Percentiles rank a stretch among this genome's conserved stretches.
Conservation (phyloP, 2,113 vertebrate species). For the Paramormyrops kingsleyae region DNA sequence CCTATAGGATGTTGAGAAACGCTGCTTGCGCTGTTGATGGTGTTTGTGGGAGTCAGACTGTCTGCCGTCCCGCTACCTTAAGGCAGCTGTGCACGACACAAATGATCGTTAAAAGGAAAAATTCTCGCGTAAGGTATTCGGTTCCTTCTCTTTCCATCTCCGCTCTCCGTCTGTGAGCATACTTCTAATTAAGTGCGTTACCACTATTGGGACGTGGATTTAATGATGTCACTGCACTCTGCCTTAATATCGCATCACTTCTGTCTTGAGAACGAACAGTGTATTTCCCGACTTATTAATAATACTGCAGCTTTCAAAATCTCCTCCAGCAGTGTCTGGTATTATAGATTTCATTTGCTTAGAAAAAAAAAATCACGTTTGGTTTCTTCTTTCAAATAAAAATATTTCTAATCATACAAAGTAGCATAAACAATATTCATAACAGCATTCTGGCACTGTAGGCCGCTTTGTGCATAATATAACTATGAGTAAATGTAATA, state of each 20-base stretch:
- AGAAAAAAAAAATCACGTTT: neutral
- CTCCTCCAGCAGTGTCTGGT: neutral
- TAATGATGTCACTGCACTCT: neutral
- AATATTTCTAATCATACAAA: neutral
- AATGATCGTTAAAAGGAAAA: neutral
- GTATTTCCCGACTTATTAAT: neutral
- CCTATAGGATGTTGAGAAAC: neutral
- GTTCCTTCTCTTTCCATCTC: neutral
- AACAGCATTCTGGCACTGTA: neutral
- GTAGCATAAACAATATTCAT: neutral
- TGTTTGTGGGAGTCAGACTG: neutral
- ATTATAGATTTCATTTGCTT: neutral
- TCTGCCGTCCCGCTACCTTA: neutral
- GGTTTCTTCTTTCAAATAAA: neutral
- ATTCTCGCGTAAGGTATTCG: neutral
- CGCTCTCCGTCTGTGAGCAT: neutral
- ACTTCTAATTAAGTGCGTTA: neutral
- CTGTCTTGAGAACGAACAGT: neutral
- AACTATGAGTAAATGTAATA: neutral
- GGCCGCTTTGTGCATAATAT: neutral
- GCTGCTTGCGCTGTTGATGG: neutral
- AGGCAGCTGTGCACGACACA: neutral
- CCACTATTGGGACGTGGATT: neutral
- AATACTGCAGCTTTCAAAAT: neutral
- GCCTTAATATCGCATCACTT: neutral